Conservation (phyloP, 2,113 vertebrate genomes). For the Rousettus leschenaultii region DNA sequence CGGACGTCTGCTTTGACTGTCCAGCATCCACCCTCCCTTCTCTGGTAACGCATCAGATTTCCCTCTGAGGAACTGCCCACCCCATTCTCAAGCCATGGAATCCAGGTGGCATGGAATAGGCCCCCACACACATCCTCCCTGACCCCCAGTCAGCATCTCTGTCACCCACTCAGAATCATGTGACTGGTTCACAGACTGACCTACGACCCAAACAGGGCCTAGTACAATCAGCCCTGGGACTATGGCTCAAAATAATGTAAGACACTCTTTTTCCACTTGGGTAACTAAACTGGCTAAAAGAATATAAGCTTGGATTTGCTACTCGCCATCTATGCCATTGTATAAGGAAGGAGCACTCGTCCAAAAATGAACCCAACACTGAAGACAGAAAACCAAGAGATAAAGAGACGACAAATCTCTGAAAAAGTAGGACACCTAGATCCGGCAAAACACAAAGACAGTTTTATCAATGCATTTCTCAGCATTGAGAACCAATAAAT, state of each 20-base stretch:
- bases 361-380: conserved; percentile 35
- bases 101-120: background rate
- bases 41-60: background rate
- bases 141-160: background rate
- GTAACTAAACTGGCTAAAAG: background rate
- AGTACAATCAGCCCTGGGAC: background rate
- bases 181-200: background rate
- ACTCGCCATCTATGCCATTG: background rate
- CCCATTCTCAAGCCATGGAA: background rate
- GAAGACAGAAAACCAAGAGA: conserved; percentile 8
- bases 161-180: background rate
- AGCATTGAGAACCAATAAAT: background rate
- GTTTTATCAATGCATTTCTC: conserved; percentile 29
- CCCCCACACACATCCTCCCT: background rate
- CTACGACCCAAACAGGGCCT: background rate
- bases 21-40: background rate
- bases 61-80: background rate
- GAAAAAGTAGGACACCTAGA: conserved; percentile 30
- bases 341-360: background rate
- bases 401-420: conserved; percentile 1
- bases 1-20: background rate
- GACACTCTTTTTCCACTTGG: background rate
- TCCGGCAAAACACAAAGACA: conserved; percentile 11
- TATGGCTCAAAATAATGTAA: background rate
- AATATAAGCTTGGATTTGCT: background rate